Percentiles rank a stretch among this genome's conserved stretches.
Evolutionary conservation across 2,888 invertebrate species (phyloP).

Genomic region (Drosophila setosimentum): DNA sequence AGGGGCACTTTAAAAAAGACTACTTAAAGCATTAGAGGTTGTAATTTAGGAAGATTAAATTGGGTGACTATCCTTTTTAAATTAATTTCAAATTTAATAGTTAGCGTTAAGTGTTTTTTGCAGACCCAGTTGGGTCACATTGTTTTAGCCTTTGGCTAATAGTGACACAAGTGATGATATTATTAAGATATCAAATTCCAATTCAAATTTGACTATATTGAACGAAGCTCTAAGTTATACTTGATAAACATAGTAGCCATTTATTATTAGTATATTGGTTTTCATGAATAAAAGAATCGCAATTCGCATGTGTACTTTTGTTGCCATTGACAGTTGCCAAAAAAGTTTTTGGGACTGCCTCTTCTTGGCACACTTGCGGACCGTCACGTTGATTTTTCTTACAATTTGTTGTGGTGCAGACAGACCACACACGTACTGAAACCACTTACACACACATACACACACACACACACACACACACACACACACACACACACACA

Average conservation of each 20-base stretch:
- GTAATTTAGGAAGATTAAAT: neutral
- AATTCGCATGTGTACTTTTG: conserved; percentile 34
- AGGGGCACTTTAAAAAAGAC: neutral
- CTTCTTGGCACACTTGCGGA: conserved; percentile 52
- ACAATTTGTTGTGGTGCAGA: conserved; percentile 55
- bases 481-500: neutral
- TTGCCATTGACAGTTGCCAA: conserved; percentile 28
- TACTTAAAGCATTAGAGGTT: too few species aligned
- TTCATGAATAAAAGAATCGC: neutral
- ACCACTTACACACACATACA: conserved; percentile 7
- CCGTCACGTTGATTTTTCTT: conserved; percentile 52
- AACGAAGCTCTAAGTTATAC: neutral
- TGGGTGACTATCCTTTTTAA: neutral
- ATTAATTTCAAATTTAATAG: neutral
- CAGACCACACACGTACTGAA: conserved; percentile 43
- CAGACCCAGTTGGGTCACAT: neutral
- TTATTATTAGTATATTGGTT: neutral
- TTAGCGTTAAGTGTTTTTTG: neutral
- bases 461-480: conserved; percentile 10
- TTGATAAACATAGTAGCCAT: neutral
- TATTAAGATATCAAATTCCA: neutral
- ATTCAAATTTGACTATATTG: neutral
- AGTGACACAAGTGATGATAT: neutral
- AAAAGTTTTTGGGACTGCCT: conserved; percentile 32
- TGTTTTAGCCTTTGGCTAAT: neutral